Base-by-base conservation (phyloP, 2,888 invertebrate species). In the Cistogaster globosa region DNA sequence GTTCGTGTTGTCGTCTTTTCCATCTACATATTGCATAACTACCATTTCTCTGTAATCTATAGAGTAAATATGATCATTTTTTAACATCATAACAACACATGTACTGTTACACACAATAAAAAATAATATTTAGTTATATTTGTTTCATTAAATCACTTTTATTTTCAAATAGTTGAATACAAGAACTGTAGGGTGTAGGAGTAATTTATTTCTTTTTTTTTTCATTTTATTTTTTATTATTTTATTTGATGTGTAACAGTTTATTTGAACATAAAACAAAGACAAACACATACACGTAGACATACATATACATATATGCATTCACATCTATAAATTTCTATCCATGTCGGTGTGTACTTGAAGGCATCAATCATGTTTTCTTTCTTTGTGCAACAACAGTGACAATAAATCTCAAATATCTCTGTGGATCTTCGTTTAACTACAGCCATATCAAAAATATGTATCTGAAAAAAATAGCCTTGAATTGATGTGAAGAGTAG, bases 301-400 rank as follows among this genome's bases (percentile, higher is more conserved):
- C n/a, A n/a, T n/a, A n/a, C n/a, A n/a, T n/a, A 8, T 8, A 32
- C 8, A 20, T 38, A 55, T 51, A 18, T 71, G 36, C 48, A 42
- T 11, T 42, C n/a, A 48, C 18, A 55, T 32, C 18, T 55, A 38
- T 32, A 32, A 3, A 68, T 48, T 12, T 42, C 42, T 48, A 6
- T n/a, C 2, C 45, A 48, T 48, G 45, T 14, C 18, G 14, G 16
- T 55, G 58, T 60, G 58, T 62, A n/a, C 45, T 48, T 71, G 63
- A 79, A 57, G 32, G 71, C 69, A 65, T 82, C 76, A 69, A 83
- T 77, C 82, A 77, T 72, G 45, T 67, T 60, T 71, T 67, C 58
- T 57, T 48, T 71, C n/a, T 55, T 68, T 55, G 36, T 48, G 18
- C 69, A 55, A 32, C 45, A 67, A 57, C 65, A 32, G n/a, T 72